Evolutionary conservation across 2,797 vertebrate species (phyloP).

Genomic region (Carapus acus): DNA sequence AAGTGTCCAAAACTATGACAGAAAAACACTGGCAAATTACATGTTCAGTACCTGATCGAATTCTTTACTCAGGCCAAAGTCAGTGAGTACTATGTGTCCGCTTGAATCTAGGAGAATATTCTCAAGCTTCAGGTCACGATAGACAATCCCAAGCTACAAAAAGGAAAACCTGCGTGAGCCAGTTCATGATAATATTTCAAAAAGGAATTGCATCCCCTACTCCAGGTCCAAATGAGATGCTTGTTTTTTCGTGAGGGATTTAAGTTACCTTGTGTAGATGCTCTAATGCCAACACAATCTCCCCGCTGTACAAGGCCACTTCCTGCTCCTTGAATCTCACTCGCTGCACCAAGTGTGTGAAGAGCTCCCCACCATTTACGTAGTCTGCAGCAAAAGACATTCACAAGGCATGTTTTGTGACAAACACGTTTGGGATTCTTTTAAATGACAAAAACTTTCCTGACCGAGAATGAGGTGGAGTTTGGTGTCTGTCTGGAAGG

Average conservation of each 20-base stretch:
- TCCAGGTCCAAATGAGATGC: too few relatives aligned
- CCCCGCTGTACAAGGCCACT: conserved; percentile 93
- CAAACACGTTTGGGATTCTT: too few relatives aligned
- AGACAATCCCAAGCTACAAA: conserved; percentile 92
- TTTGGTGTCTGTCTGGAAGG: conserved; percentile 97
- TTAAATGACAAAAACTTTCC: conserved; percentile 7
- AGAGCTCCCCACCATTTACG: conserved; percentile 96
- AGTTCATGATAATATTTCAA: neutral
- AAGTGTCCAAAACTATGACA: too few relatives aligned
- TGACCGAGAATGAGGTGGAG: conserved; percentile 97
- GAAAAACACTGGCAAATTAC: too few relatives aligned
- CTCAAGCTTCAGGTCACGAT: conserved; percentile 97
- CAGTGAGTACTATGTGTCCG: conserved; percentile 95
- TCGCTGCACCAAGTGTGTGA: conserved; percentile 97
- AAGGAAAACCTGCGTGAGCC: conserved; percentile 12
- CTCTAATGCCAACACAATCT: conserved; percentile 91
- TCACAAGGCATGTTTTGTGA: neutral
- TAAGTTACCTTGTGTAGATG: conserved; percentile 93
- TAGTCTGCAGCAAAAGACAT: conserved; percentile 77
- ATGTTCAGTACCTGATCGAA: conserved; percentile 85
- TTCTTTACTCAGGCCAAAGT: conserved; percentile 98
- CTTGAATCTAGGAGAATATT: conserved; percentile 93
- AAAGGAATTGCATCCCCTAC: too few relatives aligned
- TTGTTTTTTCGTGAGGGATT: neutral
- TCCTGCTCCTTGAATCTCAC: conserved; percentile 93